These are phyloP conservation scores for Ashinkailepas kermadecensis DNA, from an alignment of 2,888 invertebrate species.

Conservation along the genomic window DNA sequence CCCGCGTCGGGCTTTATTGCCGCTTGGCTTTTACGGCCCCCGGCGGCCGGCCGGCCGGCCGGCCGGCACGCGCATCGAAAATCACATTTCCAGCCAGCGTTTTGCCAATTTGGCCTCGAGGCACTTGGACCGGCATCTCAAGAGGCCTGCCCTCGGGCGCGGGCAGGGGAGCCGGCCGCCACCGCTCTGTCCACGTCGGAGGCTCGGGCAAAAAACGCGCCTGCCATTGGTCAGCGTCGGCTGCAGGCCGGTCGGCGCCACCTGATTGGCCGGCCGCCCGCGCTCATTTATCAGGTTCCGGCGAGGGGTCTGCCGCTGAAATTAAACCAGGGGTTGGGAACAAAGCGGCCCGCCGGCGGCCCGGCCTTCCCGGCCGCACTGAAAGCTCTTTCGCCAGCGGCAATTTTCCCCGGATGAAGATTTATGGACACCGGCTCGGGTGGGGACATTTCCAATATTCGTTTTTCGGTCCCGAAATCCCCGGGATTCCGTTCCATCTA, in stretches of 20 bases:
- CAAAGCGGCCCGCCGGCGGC: background rate
- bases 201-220: background rate
- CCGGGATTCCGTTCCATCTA: constrained; percentile 18
- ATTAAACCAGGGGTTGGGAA: constrained; percentile 8
- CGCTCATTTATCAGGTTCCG: constrained; percentile 15
- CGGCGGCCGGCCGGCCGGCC: background rate
- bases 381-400: background rate
- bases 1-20: constrained; percentile 13
- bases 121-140: background rate
- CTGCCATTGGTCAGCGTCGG: constrained; percentile 16
- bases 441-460: constrained; percentile 23
- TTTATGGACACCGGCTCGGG: constrained; percentile 16
- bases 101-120: constrained; percentile 18
- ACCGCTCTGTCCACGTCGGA: background rate
- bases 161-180: too few relatives aligned
- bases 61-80: background rate
- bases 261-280: background rate
- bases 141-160: background rate
- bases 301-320: background rate
- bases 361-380: constrained; percentile 3
- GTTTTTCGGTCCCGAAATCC: constrained; percentile 18
- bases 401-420: constrained; percentile 22
- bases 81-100: constrained; percentile 10
- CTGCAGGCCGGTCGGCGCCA: background rate
- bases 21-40: constrained; percentile 18